Conservation (phyloP, 2,797 vertebrate species). For the Ceyx erithaca region DNA sequence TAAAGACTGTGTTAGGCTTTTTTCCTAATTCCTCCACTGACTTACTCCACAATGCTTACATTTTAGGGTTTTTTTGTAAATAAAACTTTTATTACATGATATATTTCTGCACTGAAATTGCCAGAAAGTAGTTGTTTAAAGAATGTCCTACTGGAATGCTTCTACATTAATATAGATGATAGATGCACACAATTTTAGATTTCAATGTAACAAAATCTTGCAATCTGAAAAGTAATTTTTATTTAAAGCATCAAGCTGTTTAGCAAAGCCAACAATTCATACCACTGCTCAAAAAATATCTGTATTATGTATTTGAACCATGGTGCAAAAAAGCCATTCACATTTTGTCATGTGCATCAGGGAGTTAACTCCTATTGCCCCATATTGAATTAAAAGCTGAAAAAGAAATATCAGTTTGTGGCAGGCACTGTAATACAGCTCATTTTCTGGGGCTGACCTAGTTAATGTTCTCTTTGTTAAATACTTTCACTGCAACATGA, state of each 20-base stretch:
- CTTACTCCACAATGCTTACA: background rate
- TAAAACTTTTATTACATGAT: background rate
- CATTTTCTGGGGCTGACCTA: conserved; percentile 42
- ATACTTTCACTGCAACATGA: conserved; percentile 16
- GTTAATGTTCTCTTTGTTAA: conserved; percentile 58
- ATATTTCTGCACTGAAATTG: background rate
- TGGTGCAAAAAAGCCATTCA: background rate
- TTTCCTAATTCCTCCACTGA: background rate
- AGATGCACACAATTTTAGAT: background rate
- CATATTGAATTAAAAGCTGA: background rate
- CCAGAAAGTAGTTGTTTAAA: background rate
- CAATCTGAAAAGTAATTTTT: background rate
- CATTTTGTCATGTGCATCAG: background rate
- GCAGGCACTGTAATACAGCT: background rate
- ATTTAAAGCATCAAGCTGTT: background rate
- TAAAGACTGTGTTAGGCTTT: background rate
- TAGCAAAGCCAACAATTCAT: background rate
- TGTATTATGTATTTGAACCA: background rate
- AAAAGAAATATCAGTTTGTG: background rate
- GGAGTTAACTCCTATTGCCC: background rate
- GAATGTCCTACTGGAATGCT: background rate
- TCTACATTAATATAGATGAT: background rate
- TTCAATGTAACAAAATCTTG: background rate
- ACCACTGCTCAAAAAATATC: background rate
- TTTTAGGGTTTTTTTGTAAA: background rate